These are phyloP conservation scores for Tholera decimalis DNA, from an alignment of 2,888 invertebrate species.

Conservation along the genomic window DNA sequence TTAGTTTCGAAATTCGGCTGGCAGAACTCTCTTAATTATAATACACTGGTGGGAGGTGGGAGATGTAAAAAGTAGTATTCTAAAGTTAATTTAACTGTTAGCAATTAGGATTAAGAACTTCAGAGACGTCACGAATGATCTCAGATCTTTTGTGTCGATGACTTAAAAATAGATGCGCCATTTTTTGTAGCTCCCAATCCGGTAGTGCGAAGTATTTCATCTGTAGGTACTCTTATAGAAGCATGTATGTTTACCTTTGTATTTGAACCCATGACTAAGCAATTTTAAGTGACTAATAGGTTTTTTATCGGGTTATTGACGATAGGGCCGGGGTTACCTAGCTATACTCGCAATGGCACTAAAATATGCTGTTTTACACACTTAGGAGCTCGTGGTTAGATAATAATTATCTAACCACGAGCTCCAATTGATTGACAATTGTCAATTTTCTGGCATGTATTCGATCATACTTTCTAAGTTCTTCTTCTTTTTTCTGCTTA, in stretches of 20 bases:
- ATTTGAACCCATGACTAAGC: conserved; percentile 1
- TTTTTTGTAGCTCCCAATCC: conserved; percentile 29
- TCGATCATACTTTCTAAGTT: too few relatives aligned
- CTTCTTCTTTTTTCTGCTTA: too few relatives aligned
- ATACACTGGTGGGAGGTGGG: too few relatives aligned
- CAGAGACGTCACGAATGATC: conserved; percentile 11
- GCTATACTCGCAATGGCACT: background rate
- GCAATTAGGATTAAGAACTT: conserved; percentile 34
- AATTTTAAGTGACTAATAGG: background rate
- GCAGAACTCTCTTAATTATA: too few relatives aligned
- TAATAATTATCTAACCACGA: too few relatives aligned
- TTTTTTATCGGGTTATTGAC: background rate
- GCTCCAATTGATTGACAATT: too few relatives aligned
- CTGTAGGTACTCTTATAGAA: background rate
- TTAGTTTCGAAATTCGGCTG: too few relatives aligned
- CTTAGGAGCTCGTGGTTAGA: too few relatives aligned
- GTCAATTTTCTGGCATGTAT: too few relatives aligned
- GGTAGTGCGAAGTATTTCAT: conserved; percentile 23
- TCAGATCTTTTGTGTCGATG: conserved; percentile 35
- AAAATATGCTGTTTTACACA: background rate
- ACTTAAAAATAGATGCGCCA: conserved; percentile 26
- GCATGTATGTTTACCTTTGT: background rate
- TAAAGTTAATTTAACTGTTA: conserved; percentile 37
- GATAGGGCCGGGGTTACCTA: too few relatives aligned
- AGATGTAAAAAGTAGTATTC: conserved; percentile 18